Percentiles rank a stretch among this genome's conserved stretches.
phyloP scores from a whole-genome alignment of 2,797 vertebrate genomes.

The Hemitrygon akajei region DNA sequence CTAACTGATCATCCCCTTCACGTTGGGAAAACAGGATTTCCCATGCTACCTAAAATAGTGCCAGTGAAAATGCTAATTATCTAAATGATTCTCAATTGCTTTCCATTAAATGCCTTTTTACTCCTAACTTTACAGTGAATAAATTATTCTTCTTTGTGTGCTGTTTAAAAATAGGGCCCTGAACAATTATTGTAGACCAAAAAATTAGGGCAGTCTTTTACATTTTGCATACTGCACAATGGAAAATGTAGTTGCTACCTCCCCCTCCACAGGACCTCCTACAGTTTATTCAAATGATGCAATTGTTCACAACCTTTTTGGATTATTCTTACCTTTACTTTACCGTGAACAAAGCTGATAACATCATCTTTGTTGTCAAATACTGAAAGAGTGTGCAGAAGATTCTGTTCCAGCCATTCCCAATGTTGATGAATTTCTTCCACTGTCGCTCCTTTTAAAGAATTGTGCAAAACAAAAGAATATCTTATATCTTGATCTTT shows the following conservation, averaged over 20 bases:
- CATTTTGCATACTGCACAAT: neutral
- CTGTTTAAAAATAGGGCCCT: neutral
- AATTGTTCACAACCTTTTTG: neutral
- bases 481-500: neutral
- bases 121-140: neutral
- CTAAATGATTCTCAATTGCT: neutral
- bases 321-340: constrained; percentile 74
- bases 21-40: too few relatives aligned
- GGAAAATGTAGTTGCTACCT: neutral
- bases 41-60: neutral
- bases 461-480: constrained; percentile 34
- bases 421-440: constrained; percentile 90
- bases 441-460: constrained; percentile 69
- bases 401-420: constrained; percentile 89
- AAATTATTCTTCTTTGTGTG: neutral
- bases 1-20: neutral
- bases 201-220: neutral
- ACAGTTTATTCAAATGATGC: neutral
- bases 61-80: neutral
- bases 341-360: constrained; percentile 84
- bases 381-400: constrained; percentile 85
- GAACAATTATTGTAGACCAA: neutral
- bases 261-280: neutral
- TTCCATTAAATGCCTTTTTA: neutral
- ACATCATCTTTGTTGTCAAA: constrained; percentile 95